These are phyloP conservation scores for Strigamia crassipes DNA, from an alignment of 2,888 invertebrate genomes.

Conservation along the genomic window DNA sequence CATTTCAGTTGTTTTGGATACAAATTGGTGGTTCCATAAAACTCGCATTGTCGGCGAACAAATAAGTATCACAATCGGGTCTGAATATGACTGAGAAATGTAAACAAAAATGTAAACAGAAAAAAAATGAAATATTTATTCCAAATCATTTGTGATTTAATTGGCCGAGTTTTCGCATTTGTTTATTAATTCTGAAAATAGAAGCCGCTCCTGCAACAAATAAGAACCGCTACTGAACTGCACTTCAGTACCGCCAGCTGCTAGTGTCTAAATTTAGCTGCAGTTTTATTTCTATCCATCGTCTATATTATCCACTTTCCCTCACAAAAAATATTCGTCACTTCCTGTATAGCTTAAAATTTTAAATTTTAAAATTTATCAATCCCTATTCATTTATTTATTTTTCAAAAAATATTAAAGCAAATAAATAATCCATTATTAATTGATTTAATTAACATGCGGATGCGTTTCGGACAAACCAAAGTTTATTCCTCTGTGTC, in stretches of 20 bases:
- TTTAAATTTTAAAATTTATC: too few relatives aligned
- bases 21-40: constrained; percentile 95
- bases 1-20: constrained; percentile 84
- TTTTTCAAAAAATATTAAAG: too few relatives aligned
- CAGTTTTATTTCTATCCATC: neutral
- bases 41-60: constrained; percentile 83
- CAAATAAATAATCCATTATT: neutral
- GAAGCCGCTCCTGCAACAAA: neutral
- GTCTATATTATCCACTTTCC: neutral
- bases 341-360: neutral
- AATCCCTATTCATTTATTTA: too few relatives aligned
- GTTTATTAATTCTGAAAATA: neutral
- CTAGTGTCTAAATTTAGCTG: neutral
- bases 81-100: constrained; percentile 82
- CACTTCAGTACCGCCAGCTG: neutral
- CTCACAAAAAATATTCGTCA: neutral
- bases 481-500: neutral
- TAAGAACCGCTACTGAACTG: neutral
- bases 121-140: neutral
- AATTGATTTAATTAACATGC: neutral
- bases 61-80: constrained; percentile 93
- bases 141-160: neutral
- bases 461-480: neutral
- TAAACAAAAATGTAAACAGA: neutral
- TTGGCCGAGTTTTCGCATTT: neutral